Percentiles rank a stretch among this genome's conserved stretches.
These are phyloP conservation scores for Bolborhynchus lineola DNA, from an alignment of 2,113 vertebrate genomes.

Conservation along the genomic window DNA sequence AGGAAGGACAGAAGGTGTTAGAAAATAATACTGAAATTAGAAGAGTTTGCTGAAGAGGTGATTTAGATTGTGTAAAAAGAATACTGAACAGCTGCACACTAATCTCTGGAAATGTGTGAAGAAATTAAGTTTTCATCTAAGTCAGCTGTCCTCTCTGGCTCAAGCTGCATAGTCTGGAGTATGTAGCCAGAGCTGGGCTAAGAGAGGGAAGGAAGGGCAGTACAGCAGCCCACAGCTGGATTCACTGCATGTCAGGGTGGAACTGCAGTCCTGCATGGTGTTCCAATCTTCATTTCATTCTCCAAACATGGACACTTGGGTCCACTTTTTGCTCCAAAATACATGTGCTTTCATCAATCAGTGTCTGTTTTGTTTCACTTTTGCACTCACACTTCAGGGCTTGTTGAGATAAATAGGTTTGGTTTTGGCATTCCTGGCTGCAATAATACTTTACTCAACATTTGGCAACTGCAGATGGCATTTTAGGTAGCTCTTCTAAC, in stretches of 20 bases:
- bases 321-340: not conserved
- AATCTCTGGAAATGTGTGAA: not conserved
- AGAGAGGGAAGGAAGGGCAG: not conserved
- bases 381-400: not conserved
- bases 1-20: not conserved
- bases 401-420: not conserved
- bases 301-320: not conserved
- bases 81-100: not conserved
- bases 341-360: not conserved
- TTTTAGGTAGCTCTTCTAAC: slow-evolving; percentile 31
- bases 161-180: not conserved
- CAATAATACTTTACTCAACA: not conserved
- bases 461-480: not conserved
- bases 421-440: not conserved
- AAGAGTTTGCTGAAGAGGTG: not conserved
- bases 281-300: not conserved
- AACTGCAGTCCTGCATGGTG: not conserved
- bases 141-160: not conserved
- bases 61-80: not conserved
- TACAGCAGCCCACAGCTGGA: not conserved
- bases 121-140: not conserved
- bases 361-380: not conserved
- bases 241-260: not conserved
- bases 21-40: not conserved
- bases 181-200: not conserved